Evolutionary conservation across 2,113 vertebrate species (phyloP).

Genomic region (Rousettus leschenaultii): DNA sequence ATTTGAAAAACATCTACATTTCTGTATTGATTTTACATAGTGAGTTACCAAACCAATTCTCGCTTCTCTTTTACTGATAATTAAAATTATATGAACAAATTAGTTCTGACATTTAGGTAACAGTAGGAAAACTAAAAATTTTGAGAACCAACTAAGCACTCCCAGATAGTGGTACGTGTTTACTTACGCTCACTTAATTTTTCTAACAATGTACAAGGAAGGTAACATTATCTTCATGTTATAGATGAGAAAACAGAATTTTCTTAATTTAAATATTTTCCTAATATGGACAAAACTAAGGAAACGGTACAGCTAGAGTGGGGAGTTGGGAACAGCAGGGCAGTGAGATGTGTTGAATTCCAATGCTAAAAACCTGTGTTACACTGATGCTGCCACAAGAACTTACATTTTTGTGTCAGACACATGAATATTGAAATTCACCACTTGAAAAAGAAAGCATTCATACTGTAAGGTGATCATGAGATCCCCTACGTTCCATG

Average conservation of each 20-base stretch:
- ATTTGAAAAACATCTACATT: not conserved
- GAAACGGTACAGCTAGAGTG: not conserved
- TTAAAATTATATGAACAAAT: not conserved
- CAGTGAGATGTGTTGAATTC: not conserved
- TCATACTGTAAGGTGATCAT: not conserved
- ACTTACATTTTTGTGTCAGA: constrained; percentile 8
- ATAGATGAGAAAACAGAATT: not conserved
- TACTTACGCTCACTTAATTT: not conserved
- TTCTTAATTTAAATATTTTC: not conserved
- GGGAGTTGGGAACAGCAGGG: not conserved
- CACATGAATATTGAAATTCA: constrained; percentile 32
- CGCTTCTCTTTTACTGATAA: not conserved
- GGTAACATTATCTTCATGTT: not conserved
- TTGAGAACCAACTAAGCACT: not conserved
- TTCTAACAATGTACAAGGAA: not conserved
- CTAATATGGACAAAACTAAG: not conserved
- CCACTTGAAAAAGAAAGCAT: constrained; percentile 29
- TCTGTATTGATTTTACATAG: constrained; percentile 16
- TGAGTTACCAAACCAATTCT: not conserved
- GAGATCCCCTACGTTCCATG: not conserved
- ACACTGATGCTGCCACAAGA: not conserved
- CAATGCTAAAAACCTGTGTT: not conserved
- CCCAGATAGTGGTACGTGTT: not conserved
- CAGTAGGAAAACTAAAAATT: not conserved
- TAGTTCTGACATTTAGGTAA: not conserved